phyloP scores from a whole-genome alignment of 37 sponge, comb jelly and placozoan genomes.

The Mnemiopsis leidyi region DNA sequence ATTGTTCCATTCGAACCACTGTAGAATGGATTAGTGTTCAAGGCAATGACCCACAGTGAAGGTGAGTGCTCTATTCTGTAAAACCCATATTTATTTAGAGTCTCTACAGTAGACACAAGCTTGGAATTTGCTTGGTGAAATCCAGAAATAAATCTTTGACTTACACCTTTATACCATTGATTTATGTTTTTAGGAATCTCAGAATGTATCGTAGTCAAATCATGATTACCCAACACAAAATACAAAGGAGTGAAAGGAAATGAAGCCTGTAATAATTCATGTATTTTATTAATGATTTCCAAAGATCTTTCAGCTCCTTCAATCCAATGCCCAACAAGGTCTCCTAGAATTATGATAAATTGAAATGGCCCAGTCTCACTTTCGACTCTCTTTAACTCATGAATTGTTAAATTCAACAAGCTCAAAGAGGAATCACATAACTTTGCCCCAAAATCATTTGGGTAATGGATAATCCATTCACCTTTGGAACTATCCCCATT shows the following conservation, averaged over 20 bases:
- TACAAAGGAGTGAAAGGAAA: constrained; percentile 5
- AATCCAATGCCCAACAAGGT: background rate
- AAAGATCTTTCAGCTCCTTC: background rate
- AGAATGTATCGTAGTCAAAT: background rate
- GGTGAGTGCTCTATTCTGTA: background rate
- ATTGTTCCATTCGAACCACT: background rate
- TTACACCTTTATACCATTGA: background rate
- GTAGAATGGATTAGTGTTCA: background rate
- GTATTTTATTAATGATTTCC: background rate
- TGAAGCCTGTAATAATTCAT: background rate
- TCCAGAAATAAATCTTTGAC: background rate
- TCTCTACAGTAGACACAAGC: background rate
- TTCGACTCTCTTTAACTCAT: background rate
- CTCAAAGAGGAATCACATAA: background rate
- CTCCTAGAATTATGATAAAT: background rate
- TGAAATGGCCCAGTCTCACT: background rate
- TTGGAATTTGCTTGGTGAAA: background rate
- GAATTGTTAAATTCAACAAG: background rate
- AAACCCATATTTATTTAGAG: background rate
- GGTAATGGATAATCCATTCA: background rate
- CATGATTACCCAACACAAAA: constrained; percentile 24
- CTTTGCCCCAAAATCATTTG: background rate
- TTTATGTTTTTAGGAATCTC: background rate
- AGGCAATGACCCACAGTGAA: constrained; percentile 3
- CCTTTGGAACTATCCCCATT: background rate